Evolutionary conservation across 1,140 invertebrate species (phyloP).

Genomic region (Andrena cerasifolii): DNA sequence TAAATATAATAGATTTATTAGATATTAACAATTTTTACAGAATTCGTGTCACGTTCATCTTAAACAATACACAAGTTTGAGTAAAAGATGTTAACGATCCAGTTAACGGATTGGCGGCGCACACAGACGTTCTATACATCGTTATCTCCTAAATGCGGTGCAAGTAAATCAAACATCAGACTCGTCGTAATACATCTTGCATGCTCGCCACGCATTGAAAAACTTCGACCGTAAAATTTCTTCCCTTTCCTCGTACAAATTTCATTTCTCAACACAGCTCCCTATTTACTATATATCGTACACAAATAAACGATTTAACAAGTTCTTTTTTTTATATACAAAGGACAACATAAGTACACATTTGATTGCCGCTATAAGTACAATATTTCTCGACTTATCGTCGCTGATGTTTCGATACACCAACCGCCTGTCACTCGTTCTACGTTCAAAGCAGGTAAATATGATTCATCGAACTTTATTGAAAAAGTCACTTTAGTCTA

Average conservation of each 20-base stretch:
- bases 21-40: slow-evolving; percentile 78
- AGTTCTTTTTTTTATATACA: neutral
- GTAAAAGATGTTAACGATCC: slow-evolving; percentile 60
- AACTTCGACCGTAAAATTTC: too few relatives aligned
- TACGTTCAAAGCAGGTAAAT: neutral
- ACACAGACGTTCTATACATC: too few relatives aligned
- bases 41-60: slow-evolving; percentile 64
- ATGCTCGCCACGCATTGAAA: slow-evolving; percentile 39
- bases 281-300: neutral
- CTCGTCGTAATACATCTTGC: slow-evolving; percentile 27
- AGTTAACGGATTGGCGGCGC: slow-evolving; percentile 51
- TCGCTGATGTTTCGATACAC: neutral
- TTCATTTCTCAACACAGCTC: neutral
- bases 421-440: neutral
- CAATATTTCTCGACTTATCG: neutral
- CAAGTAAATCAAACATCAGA: slow-evolving; percentile 18
- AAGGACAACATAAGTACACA: neutral
- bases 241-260: too few relatives aligned
- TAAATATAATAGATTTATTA: slow-evolving; percentile 79
- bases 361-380: slow-evolving; percentile 18
- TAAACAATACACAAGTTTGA: slow-evolving; percentile 77
- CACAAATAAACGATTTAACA: neutral
- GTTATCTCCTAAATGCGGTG: neutral
- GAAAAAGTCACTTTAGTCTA: neutral
- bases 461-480: neutral